Conservation (phyloP, 2,888 invertebrate genomes). For the Agrochola litura region DNA sequence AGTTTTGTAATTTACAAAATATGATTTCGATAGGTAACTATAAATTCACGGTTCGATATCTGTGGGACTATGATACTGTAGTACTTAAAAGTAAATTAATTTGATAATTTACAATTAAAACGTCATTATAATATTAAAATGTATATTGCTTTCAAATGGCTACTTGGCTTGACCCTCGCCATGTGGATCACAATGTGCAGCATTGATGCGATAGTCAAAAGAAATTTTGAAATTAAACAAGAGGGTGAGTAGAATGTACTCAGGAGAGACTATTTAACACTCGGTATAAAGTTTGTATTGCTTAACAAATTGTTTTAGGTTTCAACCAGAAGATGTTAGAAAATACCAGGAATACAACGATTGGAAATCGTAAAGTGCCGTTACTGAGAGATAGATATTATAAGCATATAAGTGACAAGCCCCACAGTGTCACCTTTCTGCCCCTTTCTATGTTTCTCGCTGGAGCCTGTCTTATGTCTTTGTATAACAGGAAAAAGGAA, state of each 20-base stretch:
- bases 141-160: constrained; percentile 88
- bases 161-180: constrained; percentile 75
- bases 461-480: constrained; percentile 76
- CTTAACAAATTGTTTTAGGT: constrained; percentile 52
- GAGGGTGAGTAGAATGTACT: constrained; percentile 59
- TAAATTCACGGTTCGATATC: constrained; percentile 75
- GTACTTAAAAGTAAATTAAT: constrained; percentile 59
- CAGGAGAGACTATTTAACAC: background rate
- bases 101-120: constrained; percentile 47
- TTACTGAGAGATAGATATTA: constrained; percentile 40
- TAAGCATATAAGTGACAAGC: constrained; percentile 39
- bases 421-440: constrained; percentile 56
- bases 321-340: constrained; percentile 42
- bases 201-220: constrained; percentile 71
- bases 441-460: constrained; percentile 78
- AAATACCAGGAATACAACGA: constrained; percentile 61
- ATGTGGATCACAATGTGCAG: constrained; percentile 84
- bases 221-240: constrained; percentile 53
- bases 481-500: constrained; percentile 76
- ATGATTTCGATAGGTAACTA: constrained; percentile 70
- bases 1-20: constrained; percentile 70
- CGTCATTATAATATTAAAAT: constrained; percentile 60
- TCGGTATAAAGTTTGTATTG: background rate
- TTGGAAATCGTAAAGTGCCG: constrained; percentile 34
- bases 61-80: constrained; percentile 44